Percentiles rank a stretch among this genome's conserved stretches.
Conservation (phyloP, 2,113 vertebrate species). For the Argyrosomus japonicus region DNA sequence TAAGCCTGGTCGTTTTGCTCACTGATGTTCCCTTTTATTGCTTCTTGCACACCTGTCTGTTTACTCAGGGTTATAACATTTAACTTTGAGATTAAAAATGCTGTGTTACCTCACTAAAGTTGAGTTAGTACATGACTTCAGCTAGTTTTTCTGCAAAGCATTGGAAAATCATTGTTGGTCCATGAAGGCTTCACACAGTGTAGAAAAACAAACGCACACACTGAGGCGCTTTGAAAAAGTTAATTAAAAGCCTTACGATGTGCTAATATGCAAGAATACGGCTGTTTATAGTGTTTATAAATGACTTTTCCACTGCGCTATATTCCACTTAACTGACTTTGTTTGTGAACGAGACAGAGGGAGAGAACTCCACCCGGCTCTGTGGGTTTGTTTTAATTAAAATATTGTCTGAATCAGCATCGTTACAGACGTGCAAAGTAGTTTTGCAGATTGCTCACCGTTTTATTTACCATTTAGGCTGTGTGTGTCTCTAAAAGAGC, state of each 20-base stretch:
- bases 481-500: neutral
- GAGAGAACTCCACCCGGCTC: slow-evolving; percentile 20
- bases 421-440: slow-evolving; percentile 8
- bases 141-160: neutral
- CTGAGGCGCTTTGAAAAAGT: neutral
- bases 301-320: slow-evolving; percentile 34
- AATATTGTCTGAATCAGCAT: slow-evolving; percentile 19
- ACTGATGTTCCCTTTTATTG: neutral
- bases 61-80: neutral
- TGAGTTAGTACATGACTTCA: neutral
- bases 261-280: neutral
- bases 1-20: neutral
- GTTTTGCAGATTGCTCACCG: neutral
- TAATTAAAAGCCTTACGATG: neutral
- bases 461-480: neutral
- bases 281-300: slow-evolving; percentile 41
- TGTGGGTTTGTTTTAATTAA: slow-evolving; percentile 35
- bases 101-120: neutral
- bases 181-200: neutral
- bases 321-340: slow-evolving; percentile 28
- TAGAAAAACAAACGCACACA: slow-evolving; percentile 3
- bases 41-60: neutral
- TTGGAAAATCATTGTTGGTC: neutral
- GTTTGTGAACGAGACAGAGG: slow-evolving; percentile 19
- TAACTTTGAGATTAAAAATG: too few relatives aligned